Evolutionary conservation across 2,888 invertebrate genomes (phyloP), one percentile per base, ranked within the genome.

Genomic region (Aproaerema taeniolella): DNA sequence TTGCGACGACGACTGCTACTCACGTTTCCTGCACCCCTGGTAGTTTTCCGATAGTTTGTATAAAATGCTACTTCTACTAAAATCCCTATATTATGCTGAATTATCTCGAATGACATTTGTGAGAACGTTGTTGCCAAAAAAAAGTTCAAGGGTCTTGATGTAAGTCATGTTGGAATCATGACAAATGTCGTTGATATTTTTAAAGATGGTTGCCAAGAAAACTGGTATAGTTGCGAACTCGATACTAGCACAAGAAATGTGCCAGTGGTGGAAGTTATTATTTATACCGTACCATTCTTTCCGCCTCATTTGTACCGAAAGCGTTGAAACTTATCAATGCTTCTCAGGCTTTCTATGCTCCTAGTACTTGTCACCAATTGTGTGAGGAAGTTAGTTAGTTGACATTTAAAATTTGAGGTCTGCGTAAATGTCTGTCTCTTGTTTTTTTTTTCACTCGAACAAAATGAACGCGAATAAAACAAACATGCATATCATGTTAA

Each of bases 1-100:
- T 75, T 70, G 61, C 53, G 45, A 46, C 53, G 45, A 46, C 43
- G 43, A 16, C 36, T 32, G 38, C 38, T 40, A 45, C 46, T 52
- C 45, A 40, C 48, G 45, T 49, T 55, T 56, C 52, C 49, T 59
- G 49, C 47, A 45, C 35, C 42, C 56, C 58, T 55, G 41, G 51
- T 59, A 55, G 45, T 45, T 43, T 41, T 38, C 31, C 31, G 28
- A 35, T 28, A 35, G 16, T 31, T 16, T 32, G 16, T 32, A 26
- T 5, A n/a, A 26, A 26, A 5, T n/a, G 26, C 8, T 26, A n/a
- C 26, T 26, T 26, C 3, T n/a, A n/a, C n/a, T n/a, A n/a, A n/a
- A n/a, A n/a, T n/a, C n/a, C n/a, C n/a, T n/a, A n/a, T n/a, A n/a
- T n/a, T n/a, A n/a, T n/a, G n/a, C n/a, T n/a, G n/a, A n/a, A n/a